Evolutionary conservation across 2,888 invertebrate species (phyloP).

Genomic region (Belgica antarctica): DNA sequence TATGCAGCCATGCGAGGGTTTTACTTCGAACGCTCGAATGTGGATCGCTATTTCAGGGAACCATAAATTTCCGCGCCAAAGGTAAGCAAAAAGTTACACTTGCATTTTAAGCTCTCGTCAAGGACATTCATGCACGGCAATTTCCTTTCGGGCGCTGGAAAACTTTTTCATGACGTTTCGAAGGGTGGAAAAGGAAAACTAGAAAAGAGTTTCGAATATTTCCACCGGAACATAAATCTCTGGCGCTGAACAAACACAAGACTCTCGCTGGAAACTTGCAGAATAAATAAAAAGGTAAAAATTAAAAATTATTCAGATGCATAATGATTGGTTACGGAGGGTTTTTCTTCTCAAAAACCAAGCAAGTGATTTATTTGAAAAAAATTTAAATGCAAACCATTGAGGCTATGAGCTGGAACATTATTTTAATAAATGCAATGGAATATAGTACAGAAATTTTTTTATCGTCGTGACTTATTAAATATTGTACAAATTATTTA

Average conservation of each 20-base stretch:
- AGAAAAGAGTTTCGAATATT: background rate
- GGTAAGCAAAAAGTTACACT: conserved; percentile 4
- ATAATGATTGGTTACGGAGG: conserved; percentile 38
- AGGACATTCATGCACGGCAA: too few species aligned
- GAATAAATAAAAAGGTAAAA: conserved; percentile 24
- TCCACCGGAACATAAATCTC: background rate
- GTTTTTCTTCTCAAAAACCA: conserved; percentile 36
- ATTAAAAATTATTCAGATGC: conserved; percentile 27
- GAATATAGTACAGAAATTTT: conserved; percentile 37
- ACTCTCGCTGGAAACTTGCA: background rate
- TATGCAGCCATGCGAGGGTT: background rate
- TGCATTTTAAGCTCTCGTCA: conserved; percentile 10
- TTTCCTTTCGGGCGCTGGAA: background rate
- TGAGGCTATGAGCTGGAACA: conserved; percentile 40
- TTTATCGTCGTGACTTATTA: conserved; percentile 44
- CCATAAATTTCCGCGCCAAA: too few species aligned
- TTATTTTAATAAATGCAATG: conserved; percentile 44
- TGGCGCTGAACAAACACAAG: background rate
- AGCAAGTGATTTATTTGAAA: conserved; percentile 41
- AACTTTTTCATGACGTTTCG: background rate
- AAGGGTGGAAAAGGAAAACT: background rate
- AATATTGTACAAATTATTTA: conserved; percentile 44
- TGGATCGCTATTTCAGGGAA: too few species aligned
- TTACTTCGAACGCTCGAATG: background rate
- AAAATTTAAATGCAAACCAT: conserved; percentile 43